Evolutionary conservation across 2,113 vertebrate species (phyloP), one percentile per base, ranked within the genome.

Genomic region (Lanius ludovicianus): DNA sequence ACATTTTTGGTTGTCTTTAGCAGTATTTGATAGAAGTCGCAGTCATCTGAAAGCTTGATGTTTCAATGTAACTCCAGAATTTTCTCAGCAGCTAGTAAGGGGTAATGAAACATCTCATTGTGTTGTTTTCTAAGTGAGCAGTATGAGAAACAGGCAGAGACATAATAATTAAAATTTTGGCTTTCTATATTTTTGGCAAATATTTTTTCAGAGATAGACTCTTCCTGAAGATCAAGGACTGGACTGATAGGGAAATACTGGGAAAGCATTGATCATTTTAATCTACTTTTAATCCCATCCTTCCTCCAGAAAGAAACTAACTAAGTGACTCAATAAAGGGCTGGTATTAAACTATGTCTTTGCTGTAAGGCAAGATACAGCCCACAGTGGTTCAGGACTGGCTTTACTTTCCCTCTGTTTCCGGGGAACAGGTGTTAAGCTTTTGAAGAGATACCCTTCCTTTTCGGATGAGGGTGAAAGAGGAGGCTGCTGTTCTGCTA

Each of bases 1-100:
- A 91, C 69, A 81, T 96, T 96, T 95, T 88, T 82, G 42, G 80
- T 87, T 92, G 81, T 73, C 79, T 93, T 75, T 63, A 69, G 57
- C 30, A 80, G 42, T 47, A 44, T 24, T n/a, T 50, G 73, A 95
- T 85, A 78, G 69, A 92, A 62, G 24, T 75, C 83, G 23, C 33
- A 28, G 60, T 47, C 44, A 55, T 92, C 56, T 84, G 77, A 57
- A 75, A 56, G 75, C 80, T 53, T 91, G 77, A 77, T 86, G 65
- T 93, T 94, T 94, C 65, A 77, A 49, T 93, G 73, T 49, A 56
- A 64, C 53, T 49, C 52, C 53, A 73, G 35, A 74, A 87, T 93
- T 92, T 86, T 94, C 18, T 68, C 60, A 42, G 56, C 3, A 2
- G 21, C 35, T n/a, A 27, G 11, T 52, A 73, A 56, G 7, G 25